Base-by-base conservation (phyloP, 2,888 invertebrate species). In the Brachylomia viminalis region DNA sequence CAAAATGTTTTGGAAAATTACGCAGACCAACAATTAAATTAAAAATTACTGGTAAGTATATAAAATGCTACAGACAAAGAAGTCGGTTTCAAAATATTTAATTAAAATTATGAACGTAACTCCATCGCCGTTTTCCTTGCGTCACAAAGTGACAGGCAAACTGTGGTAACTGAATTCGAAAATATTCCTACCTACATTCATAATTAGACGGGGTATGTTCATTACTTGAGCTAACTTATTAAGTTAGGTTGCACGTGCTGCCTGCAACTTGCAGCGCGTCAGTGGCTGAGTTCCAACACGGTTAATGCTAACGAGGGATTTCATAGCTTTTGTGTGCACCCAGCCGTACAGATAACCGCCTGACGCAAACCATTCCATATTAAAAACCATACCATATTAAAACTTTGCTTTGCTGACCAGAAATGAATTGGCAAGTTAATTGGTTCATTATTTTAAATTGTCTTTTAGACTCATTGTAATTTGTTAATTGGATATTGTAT, bases 281-380 rank as follows among this genome's bases (percentile, higher is more conserved):
- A 59, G 47, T 59, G 80, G 80, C 80, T 66, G 23, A 61, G 52
- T 61, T 84, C 76, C 72, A 75, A 64, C 75, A 77, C 13, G 59
- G 68, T 78, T 80, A 79, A 72, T 72, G 72, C 54, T 83, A 72
- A 77, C 68, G 81, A 83, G 68, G 59, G 74, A 59, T 75, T 83
- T 78, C 67, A 79, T 73, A 42, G 73, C 78, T 77, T 77, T 81
- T 72, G 72, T 75, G 47, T 75, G 73, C 77, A 74, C 58, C 64
- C 66, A 79, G 47, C 61, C 73, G 45, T 62, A 54, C 65, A 72
- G 75, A 81, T 87, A 76, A 47, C 52, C 17, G 27, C 20, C 65
- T 65, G 27, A 61, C 52, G 27, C 38, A 61, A 54, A 59, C 62
- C 59, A 72, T 70, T 73, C 64, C 62, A 75, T 54, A 75, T 62